A percentile compares a stretch with the other conserved stretches of the same genome.
Conservation (phyloP, 1,140 invertebrate genomes). For the Euwallacea similis region DNA sequence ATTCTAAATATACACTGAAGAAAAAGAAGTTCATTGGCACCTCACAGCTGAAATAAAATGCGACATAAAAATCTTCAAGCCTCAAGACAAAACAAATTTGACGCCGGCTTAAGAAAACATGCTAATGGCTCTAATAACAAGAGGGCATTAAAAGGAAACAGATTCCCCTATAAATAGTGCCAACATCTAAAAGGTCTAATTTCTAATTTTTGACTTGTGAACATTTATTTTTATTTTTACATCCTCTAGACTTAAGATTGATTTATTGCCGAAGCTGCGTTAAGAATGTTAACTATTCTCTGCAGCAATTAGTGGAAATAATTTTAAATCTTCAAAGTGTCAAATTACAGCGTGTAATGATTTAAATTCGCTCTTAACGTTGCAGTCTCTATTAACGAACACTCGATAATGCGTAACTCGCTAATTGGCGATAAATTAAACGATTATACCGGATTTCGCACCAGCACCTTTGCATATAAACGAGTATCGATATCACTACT, state of each 20-base stretch:
- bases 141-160: conserved; percentile 9
- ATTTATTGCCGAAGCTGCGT: conserved; percentile 1
- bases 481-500: background rate
- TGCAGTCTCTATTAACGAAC: conserved; percentile 1
- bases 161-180: background rate
- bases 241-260: background rate
- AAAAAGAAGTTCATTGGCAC: conserved; percentile 10
- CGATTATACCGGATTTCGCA: conserved; percentile 8
- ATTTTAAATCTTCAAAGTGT: background rate
- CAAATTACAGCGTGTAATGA: background rate
- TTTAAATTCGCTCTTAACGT: conserved; percentile 6
- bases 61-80: conserved; percentile 8
- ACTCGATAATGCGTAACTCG: conserved; percentile 5
- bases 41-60: conserved; percentile 6
- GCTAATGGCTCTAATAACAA: conserved; percentile 13
- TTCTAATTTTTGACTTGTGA: background rate
- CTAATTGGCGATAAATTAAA: conserved; percentile 18
- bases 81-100: conserved; percentile 19
- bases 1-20: background rate
- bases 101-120: conserved; percentile 11
- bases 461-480: conserved; percentile 11
- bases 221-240: background rate
- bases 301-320: background rate
- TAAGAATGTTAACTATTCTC: background rate
- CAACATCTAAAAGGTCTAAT: conserved; percentile 1